These are phyloP conservation scores for Esox masquinongy DNA, from an alignment of 2,797 vertebrate genomes.

Conservation along the genomic window DNA sequence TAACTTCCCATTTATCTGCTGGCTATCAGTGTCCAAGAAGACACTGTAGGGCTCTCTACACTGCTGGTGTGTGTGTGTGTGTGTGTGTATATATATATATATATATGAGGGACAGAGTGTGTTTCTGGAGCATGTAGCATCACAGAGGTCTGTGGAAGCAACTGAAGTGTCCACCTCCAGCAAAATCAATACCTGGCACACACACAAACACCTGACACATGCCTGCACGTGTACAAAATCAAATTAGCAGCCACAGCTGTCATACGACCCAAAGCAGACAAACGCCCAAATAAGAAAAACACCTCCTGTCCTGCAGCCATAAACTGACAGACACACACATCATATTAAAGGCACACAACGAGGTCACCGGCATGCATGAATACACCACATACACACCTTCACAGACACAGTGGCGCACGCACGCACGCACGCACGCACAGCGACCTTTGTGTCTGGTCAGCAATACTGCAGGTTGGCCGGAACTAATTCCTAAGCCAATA, in stretches of 20 bases:
- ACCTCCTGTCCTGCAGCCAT: background rate
- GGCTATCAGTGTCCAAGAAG: constrained; percentile 23
- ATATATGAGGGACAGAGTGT: constrained; percentile 36
- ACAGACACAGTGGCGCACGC: background rate
- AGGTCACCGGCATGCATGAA: background rate
- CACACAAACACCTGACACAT: background rate
- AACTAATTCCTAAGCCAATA: too few relatives aligned
- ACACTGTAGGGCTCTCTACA: constrained; percentile 36
- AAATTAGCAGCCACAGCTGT: constrained; percentile 2
- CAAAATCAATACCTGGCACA: constrained; percentile 26
- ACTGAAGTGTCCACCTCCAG: constrained; percentile 47
- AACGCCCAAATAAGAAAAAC: background rate
- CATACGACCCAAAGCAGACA: constrained; percentile 4
- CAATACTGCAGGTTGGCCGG: too few relatives aligned
- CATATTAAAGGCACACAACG: background rate
- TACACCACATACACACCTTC: background rate
- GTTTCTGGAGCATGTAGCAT: constrained; percentile 50
- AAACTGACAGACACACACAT: constrained; percentile 8
- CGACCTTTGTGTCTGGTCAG: too few relatives aligned
- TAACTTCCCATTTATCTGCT: background rate
- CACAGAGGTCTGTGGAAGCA: constrained; percentile 38
- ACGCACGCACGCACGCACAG: background rate
- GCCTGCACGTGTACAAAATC: constrained; percentile 1
- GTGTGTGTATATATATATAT: constrained; percentile 14
- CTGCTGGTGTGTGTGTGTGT: constrained; percentile 2